Percentiles rank a stretch among this genome's conserved stretches.
Conservation (phyloP, 2,888 invertebrate genomes). For the Arrhopalites spinosus region DNA sequence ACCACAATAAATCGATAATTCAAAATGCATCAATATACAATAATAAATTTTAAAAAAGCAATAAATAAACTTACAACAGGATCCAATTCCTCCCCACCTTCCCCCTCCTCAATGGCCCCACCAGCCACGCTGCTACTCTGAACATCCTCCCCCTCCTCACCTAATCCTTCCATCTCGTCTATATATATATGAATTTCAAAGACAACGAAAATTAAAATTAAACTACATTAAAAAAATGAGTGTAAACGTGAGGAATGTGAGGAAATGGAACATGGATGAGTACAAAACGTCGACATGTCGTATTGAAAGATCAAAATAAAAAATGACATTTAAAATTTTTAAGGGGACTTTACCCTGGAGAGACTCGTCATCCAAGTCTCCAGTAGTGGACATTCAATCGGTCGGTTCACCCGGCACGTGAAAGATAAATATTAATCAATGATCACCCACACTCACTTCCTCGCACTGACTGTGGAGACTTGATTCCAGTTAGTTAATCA, state of each 20-base stretch:
- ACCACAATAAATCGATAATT: not conserved
- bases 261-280: not conserved
- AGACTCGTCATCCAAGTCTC: constrained; percentile 18
- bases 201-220: not conserved
- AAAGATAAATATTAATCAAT: too few species aligned
- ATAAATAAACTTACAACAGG: constrained; percentile 5
- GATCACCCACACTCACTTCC: too few species aligned
- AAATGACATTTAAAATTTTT: too few species aligned
- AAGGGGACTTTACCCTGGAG: constrained; percentile 22
- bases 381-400: constrained; percentile 1
- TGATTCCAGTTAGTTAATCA: too few species aligned
- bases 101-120: constrained; percentile 3
- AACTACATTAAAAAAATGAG: not conserved
- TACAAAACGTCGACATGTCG: not conserved
- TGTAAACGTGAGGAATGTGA: not conserved
- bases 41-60: not conserved
- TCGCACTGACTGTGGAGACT: too few species aligned
- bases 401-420: not conserved
- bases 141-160: constrained; percentile 5
- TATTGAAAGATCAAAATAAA: not conserved
- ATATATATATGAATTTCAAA: not conserved
- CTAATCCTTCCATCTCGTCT: constrained; percentile 25
- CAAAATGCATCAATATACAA: not conserved
- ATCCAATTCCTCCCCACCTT: not conserved
- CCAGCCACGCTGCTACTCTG: not conserved